phyloP scores from a whole-genome alignment of 2,888 invertebrate genomes.

The Callyntrura sp. region DNA sequence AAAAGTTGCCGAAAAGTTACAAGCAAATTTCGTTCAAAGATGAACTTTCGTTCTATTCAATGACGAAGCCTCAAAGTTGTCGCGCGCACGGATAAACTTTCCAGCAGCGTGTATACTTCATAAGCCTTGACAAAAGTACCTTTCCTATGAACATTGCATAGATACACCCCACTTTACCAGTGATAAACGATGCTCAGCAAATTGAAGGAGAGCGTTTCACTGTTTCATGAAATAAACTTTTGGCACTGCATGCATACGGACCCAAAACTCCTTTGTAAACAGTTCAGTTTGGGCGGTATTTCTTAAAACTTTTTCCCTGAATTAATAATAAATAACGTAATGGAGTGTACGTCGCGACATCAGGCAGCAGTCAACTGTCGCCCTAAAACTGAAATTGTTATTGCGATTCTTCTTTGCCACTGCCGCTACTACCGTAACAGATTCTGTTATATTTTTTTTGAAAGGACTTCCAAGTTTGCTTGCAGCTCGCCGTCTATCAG shows the following conservation, averaged over 20 bases:
- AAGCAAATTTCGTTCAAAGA: not conserved
- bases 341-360: not conserved
- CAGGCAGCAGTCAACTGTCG: not conserved
- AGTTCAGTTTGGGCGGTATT: not conserved
- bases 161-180: not conserved
- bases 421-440: not conserved
- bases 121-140: not conserved
- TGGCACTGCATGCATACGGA: not conserved
- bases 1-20: constrained; percentile 21
- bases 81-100: not conserved
- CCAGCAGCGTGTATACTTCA: not conserved
- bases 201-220: not conserved
- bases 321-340: constrained; percentile 1
- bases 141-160: not conserved
- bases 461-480: not conserved
- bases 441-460: no score
- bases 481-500: not conserved
- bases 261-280: not conserved
- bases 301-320: not conserved
- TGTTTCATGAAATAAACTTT: not conserved
- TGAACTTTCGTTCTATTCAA: not conserved
- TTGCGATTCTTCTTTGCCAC: not conserved
- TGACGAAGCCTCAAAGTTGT: constrained; percentile 6
- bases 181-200: not conserved
- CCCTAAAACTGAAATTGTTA: not conserved